Base-by-base conservation (phyloP, 2,888 invertebrate species). In the Campaea margaritaria region DNA sequence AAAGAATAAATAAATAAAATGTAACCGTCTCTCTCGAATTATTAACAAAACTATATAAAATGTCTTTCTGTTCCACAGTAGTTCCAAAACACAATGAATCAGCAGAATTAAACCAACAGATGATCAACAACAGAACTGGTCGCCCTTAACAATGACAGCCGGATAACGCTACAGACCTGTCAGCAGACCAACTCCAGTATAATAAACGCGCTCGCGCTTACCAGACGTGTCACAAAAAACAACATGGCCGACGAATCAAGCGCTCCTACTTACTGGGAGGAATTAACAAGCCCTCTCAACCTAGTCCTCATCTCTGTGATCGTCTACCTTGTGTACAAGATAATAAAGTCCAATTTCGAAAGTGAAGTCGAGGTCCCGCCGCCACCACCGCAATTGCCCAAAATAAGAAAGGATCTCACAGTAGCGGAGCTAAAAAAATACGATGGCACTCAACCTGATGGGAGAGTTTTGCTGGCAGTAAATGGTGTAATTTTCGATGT, bases 401-500 rank as follows among this genome's bases (percentile, higher is more conserved):
- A 96, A 89, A 80, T 99, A 79, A 95, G 96, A 74, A 95, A 95
- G 78, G 99, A 99, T 87, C 96, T 99, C 86, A 97, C 97, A 28
- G 93, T 97, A 42, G 95, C 96, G 73, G 98, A 99, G 89, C 91
- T 99, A 71, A 95, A 94, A 75, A 94, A 95, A 75, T 99, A 95
- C 83, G 95, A 96, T 78, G 99, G 99, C 16, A 96, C 93, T 58
- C 96, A 96, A 76, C 92, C 95, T 42, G 98, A 98, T 81, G 98
- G 97, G 39, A 93, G 99, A 78, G 96, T 99, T 69, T 93, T 99
- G 69, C 94, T 99, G 38, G 99, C 97, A 42, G 97, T 99, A 46
- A 98, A 99, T 85, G 97, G 98, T 55, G 97, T 95, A 82, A 96
- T 99, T 41, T 99, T 97, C 89, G 99, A 99, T 93, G 98, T 97